A percentile compares a stretch with the other conserved stretches of the same genome.
Conservation (phyloP, 2,888 invertebrate genomes). For the Rotaria socialis region DNA sequence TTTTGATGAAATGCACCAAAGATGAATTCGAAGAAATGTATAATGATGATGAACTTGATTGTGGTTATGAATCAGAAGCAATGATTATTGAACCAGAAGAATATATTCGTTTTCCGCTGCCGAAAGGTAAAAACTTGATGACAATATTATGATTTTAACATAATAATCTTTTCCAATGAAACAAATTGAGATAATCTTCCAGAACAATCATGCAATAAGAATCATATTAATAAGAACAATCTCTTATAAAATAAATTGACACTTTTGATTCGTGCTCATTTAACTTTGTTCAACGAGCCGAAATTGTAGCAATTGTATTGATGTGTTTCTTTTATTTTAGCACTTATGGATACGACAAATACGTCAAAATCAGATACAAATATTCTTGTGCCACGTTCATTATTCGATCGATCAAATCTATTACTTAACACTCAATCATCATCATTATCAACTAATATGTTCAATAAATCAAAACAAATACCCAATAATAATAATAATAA, state of each 20-base stretch:
- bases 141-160: too few species aligned
- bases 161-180: too few species aligned
- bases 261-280: too few species aligned
- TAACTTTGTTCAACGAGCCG: too few species aligned
- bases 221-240: too few species aligned
- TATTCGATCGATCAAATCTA: slow-evolving; percentile 72
- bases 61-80: slow-evolving; percentile 42
- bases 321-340: background rate
- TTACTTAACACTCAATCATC: background rate
- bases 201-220: too few species aligned
- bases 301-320: too few species aligned
- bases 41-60: background rate
- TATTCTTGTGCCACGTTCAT: slow-evolving; percentile 72
- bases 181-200: too few species aligned
- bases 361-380: slow-evolving; percentile 51
- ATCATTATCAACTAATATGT: background rate
- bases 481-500: background rate
- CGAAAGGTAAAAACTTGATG: background rate
- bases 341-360: slow-evolving; percentile 26
- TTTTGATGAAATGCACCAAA: background rate
- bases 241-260: too few species aligned
- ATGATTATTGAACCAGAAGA: slow-evolving; percentile 38
- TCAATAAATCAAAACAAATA: background rate
- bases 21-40: background rate
- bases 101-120: slow-evolving; percentile 62